Base-by-base conservation (phyloP, 2,888 invertebrate genomes). In the Trachelus troglodyta region DNA sequence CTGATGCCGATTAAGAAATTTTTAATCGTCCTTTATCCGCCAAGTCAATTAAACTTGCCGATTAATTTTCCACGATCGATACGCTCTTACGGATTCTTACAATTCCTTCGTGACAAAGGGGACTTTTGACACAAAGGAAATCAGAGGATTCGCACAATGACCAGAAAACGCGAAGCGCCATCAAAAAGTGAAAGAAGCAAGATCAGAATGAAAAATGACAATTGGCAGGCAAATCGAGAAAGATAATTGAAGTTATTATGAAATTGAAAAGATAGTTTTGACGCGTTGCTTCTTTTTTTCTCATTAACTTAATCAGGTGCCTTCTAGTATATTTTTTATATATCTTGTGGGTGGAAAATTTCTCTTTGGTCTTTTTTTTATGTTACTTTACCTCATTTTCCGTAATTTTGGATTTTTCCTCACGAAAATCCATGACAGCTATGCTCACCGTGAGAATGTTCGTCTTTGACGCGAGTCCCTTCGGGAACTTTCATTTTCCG, bases 41-140 rank as follows among this genome's bases (percentile, higher is more conserved):
- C 35, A 69, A 76, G 78, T 69, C 75, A 76, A 78, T 76, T 78
- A 73, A 69, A 69, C 73, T 71, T 15, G 78, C 78, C 78, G 78
- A 78, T 78, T 78, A 78, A 78, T 78, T 78, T 76, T 73, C 37
- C 37, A 71, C 71, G 68, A 78, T 73, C 40, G 33, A 73, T 31
- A 69, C 35, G 69, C 69, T 77, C 15, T 74, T 30, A 69, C n/a
- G n/a, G 69, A 69, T 31, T 15, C 69, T 30, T 11, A 78, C 78
- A 76, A 78, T 78, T 73, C 34, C 73, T 40, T 37, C 37, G 73
- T 73, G 78, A 76, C 78, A 78, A 78, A 76, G 37, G 78, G 71
- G 56, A 56, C 69, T 73, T 73, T 34, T 30, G 71, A 71, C 71
- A 73, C 73, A 78, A 78, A 75, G 75, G 73, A 73, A 34, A 23